Evolutionary conservation across 2,113 vertebrate species (phyloP).

Genomic region (Crotalus viridis): DNA sequence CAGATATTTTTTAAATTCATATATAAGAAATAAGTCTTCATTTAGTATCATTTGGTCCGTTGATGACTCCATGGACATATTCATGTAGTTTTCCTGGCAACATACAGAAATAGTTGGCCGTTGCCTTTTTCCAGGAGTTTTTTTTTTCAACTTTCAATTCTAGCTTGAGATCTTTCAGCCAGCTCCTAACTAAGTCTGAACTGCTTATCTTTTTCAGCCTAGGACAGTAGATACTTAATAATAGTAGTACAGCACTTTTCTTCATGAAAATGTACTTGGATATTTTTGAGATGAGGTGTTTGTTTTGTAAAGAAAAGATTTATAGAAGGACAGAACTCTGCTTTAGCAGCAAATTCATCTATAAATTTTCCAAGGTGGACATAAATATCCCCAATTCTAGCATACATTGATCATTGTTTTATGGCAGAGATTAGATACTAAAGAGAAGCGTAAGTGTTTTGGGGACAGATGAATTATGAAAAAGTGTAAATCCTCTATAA

Average conservation of each 20-base stretch:
- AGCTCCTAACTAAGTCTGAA: background rate
- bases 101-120: background rate
- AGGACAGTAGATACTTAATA: background rate
- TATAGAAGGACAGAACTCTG: background rate
- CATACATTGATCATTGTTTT: background rate
- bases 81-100: background rate
- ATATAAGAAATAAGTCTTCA: background rate
- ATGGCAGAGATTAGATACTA: background rate
- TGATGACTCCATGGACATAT: background rate
- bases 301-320: background rate
- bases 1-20: background rate
- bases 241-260: background rate
- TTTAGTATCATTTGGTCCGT: background rate
- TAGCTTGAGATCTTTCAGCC: background rate
- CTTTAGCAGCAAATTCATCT: background rate
- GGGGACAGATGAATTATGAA: background rate
- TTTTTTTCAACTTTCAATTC: background rate
- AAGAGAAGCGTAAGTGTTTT: background rate
- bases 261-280: background rate
- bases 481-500: background rate
- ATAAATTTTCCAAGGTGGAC: background rate
- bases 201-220: background rate
- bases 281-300: background rate
- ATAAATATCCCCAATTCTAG: background rate
- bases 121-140: background rate